Base-by-base conservation (phyloP, 2,888 invertebrate species). In the Tenthredo amoena region DNA sequence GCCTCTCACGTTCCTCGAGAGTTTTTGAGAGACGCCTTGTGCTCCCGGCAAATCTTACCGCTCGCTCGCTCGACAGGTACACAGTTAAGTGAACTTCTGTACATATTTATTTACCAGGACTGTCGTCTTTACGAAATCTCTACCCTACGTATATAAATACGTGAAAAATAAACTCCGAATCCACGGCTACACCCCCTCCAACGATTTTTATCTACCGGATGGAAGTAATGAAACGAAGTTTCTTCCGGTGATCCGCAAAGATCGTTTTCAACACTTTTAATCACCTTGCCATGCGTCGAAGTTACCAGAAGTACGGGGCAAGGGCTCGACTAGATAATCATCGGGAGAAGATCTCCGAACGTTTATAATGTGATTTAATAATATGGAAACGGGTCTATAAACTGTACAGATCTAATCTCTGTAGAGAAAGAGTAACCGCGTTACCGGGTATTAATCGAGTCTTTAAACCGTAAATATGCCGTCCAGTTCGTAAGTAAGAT, bases 41-140 rank as follows among this genome's bases (percentile, higher is more conserved):
- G 55, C 77, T 55, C 6, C 55, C 34, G 31, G 55, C 2, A 34
- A 18, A 26, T 31, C 34, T 15, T 55, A 77, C 55, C 15, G n/a
- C 26, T 34, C 34, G 68, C 34, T 26, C 26, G 34, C 34, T 18
- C 12, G 34, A 68, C 7, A 50, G 50, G 50, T 77, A 77, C 77
- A 55, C 77, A 50, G 50, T 77, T 34, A 50, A 50, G 50, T 77
- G 77, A 77, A 77, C 77, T 77, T 77, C 77, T 77, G 77, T 77
- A 55, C n/a, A 77, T 55, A 77, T 77, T 77, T 77, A 77, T 77
- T 77, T 40, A 50, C 40, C 43, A 18, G 10, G 12, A 15, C 10
- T 50, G 31, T 77, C 50, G 7, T 55, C 15, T 31, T 34, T 34
- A 4, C 18, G 15, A 50, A 55, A 74, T 26, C 74, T 40, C 12